phyloP scores from a whole-genome alignment of 2,113 vertebrate species.

The Leptosomus discolor region DNA sequence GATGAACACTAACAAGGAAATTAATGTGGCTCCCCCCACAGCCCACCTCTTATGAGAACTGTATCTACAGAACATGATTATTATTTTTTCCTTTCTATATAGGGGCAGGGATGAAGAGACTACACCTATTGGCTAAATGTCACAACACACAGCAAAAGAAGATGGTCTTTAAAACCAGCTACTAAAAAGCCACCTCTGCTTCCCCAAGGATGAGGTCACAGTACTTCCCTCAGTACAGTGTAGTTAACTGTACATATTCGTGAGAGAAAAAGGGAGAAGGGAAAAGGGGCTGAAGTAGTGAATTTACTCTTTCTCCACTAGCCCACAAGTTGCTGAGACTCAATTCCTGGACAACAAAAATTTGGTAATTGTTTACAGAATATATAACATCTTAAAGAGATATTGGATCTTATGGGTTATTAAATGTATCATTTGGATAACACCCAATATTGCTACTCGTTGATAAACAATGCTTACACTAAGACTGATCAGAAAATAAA shows the following conservation, averaged over 20 bases:
- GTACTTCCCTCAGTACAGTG: not conserved
- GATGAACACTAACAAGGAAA: not conserved
- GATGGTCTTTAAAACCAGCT: not conserved
- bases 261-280: not conserved
- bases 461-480: not conserved
- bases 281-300: not conserved
- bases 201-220: not conserved
- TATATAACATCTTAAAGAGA: not conserved
- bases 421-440: not conserved
- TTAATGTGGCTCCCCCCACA: fast-evolving
- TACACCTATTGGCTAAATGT: not conserved
- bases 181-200: not conserved
- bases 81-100: not conserved
- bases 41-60: not conserved
- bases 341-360: not conserved
- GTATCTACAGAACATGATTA: not conserved
- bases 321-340: not conserved
- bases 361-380: not conserved
- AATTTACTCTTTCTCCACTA: not conserved
- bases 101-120: not conserved
- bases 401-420: not conserved
- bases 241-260: not conserved
- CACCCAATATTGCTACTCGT: fast-evolving
- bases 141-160: not conserved
- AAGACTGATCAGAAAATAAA: not conserved